Base-by-base conservation (phyloP, 2,113 vertebrate genomes). In the Illadopsis cleaveri region DNA sequence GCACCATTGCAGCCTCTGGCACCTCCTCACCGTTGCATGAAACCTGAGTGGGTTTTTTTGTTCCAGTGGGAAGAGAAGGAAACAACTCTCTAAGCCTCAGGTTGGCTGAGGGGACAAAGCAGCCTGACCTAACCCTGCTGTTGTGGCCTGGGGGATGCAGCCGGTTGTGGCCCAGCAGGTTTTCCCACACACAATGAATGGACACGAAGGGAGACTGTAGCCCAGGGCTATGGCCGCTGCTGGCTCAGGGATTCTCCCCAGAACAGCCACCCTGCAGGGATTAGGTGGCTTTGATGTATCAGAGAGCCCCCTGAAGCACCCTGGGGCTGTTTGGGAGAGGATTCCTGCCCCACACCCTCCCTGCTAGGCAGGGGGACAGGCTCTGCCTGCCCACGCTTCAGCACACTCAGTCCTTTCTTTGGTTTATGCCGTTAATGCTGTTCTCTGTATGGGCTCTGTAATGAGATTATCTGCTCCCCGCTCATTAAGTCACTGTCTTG, bases 401-500 rank as follows among this genome's bases (percentile, higher is more conserved):
- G 82, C 42, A 80, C 75, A 51, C 76, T 70, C 66, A 11, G 66
- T 68, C 89, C 83, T 90, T 91, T 91, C 90, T 91, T 79, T 68
- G 73, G 56, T 82, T 91, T 66, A 64, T 75, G 65, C 83, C 45
- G 65, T 89, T 88, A 92, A 90, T 77, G 73, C 92, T 95, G 92
- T 51, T 94, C 92, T 94, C 75, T 87, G 56, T 71, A 86, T 47
- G 69, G 70, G 87, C 47, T 90, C 57, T 83, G 51, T 96, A 96
- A 97, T 86, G 79, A 88, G 95, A 96, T 96, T 96, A 94, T 86
- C 89, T 85, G 82, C 87, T 89, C 86, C 77, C 86, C 3, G 81
- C 89, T 90, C 4, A 11, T 50, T 96, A 97, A 96, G 16, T 92
- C 90, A 83, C 90, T 89, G 78, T 90, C 93, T 91, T 91, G 90